Percentiles rank a stretch among this genome's conserved stretches.
These are phyloP conservation scores for Biston betularia DNA, from an alignment of 2,888 invertebrate species.

Conservation along the genomic window DNA sequence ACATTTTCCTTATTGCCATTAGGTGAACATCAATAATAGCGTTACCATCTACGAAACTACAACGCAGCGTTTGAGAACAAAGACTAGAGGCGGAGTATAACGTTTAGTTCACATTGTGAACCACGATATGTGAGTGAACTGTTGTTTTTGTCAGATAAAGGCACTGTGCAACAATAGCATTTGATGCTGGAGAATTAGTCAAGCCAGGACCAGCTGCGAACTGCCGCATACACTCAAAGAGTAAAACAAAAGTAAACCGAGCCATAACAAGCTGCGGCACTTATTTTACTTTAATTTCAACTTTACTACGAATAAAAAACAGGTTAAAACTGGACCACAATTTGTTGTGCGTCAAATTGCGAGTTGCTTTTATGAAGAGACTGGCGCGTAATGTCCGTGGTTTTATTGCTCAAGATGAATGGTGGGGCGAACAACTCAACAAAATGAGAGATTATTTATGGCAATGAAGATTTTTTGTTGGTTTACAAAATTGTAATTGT, in stretches of 20 bases:
- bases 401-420: slow-evolving; percentile 43
- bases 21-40: slow-evolving; percentile 52
- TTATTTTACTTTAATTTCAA: slow-evolving; percentile 39
- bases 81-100: slow-evolving; percentile 51
- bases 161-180: slow-evolving; percentile 52
- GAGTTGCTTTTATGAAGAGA: slow-evolving; percentile 41
- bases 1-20: slow-evolving; percentile 49
- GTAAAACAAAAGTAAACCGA: slow-evolving; percentile 42
- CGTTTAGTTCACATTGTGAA: slow-evolving; percentile 55
- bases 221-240: slow-evolving; percentile 39
- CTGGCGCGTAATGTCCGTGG: slow-evolving; percentile 39
- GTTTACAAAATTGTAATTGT: slow-evolving; percentile 30
- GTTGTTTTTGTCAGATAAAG: slow-evolving; percentile 59
- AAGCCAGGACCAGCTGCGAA: slow-evolving; percentile 49
- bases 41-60: slow-evolving; percentile 47
- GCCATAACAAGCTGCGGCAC: slow-evolving; percentile 37
- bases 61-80: slow-evolving; percentile 48
- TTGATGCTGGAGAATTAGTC: slow-evolving; percentile 55
- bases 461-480: slow-evolving; percentile 32
- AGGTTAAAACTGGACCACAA: slow-evolving; percentile 45
- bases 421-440: slow-evolving; percentile 37
- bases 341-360: slow-evolving; percentile 45
- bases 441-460: slow-evolving; percentile 35
- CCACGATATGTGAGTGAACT: slow-evolving; percentile 54
- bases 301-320: slow-evolving; percentile 44